Percentiles rank a stretch among this genome's conserved stretches.
Conservation (phyloP, 2,888 invertebrate genomes). For the Ennomos quercinarius region DNA sequence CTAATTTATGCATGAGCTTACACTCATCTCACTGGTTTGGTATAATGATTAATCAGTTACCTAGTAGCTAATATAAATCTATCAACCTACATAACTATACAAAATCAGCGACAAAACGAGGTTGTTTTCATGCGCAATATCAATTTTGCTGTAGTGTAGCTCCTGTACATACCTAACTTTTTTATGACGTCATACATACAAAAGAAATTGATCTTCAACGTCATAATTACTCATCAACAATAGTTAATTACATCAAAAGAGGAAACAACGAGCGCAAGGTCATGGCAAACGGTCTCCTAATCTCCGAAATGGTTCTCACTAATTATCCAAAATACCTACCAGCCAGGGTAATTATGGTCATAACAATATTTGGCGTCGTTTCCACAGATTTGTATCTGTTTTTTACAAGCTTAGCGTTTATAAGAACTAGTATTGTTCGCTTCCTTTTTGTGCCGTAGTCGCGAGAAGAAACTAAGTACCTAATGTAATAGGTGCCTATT, state of each 20-base stretch:
- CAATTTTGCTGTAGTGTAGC: no score
- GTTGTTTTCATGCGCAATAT: no score
- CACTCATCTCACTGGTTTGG: no score
- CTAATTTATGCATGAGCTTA: no score
- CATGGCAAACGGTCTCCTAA: slow-evolving; percentile 42
- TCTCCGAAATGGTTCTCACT: slow-evolving; percentile 29
- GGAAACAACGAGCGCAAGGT: slow-evolving; percentile 52
- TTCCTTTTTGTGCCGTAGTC: slow-evolving; percentile 12
- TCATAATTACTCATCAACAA: slow-evolving; percentile 34
- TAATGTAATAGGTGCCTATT: no score
- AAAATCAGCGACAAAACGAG: no score
- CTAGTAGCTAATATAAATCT: no score
- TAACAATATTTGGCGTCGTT: slow-evolving; percentile 35
- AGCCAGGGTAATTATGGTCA: slow-evolving; percentile 36
- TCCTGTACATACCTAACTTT: no score
- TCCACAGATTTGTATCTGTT: slow-evolving; percentile 44
- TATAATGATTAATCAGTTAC: no score
- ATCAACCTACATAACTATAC: no score
- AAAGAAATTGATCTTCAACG: slow-evolving; percentile 34
- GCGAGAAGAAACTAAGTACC: slow-evolving; percentile 6
- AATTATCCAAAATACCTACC: slow-evolving; percentile 38
- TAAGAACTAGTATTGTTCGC: slow-evolving; percentile 21
- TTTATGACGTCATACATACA: neutral
- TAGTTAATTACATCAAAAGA: slow-evolving; percentile 47
- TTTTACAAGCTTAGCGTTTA: slow-evolving; percentile 34